A percentile compares a stretch with the other conserved stretches of the same genome.
Evolutionary conservation across 2,113 vertebrate species (phyloP).

Genomic region (Gnathonemus longibarbis): DNA sequence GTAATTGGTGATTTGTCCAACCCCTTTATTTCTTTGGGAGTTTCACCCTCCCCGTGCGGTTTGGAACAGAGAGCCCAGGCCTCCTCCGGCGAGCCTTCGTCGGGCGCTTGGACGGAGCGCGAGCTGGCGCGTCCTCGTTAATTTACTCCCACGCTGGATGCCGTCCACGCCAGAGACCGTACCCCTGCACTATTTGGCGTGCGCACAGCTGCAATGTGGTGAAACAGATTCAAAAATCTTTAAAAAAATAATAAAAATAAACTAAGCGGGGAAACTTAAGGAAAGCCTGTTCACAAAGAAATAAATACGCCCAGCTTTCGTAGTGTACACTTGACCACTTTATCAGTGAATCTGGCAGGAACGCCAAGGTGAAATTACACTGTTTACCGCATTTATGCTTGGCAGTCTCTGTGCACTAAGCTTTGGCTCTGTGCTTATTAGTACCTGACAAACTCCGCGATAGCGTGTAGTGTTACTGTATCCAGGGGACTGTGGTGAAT

Average conservation of each 20-base stretch:
- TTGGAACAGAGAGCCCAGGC: neutral
- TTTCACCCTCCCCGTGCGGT: neutral
- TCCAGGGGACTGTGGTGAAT: too few species aligned
- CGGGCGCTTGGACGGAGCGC: neutral
- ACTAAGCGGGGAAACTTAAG: neutral
- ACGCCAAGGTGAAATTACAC: neutral
- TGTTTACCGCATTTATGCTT: neutral
- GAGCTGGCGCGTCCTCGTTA: neutral
- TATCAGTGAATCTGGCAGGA: neutral
- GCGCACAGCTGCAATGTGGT: neutral
- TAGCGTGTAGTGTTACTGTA: neutral
- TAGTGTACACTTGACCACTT: neutral
- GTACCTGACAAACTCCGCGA: neutral
- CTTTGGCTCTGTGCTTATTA: neutral
- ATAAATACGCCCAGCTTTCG: neutral
- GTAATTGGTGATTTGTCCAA: neutral
- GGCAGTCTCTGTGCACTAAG: neutral
- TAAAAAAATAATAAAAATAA: neutral
- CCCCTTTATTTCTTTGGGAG: neutral
- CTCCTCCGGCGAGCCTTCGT: neutral
- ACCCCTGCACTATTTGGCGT: neutral
- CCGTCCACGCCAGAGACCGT: neutral
- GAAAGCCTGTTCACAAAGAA: neutral
- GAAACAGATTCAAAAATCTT: neutral
- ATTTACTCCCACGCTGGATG: neutral